phyloP scores from a whole-genome alignment of 2,113 vertebrate species.

The Numenius arquata region DNA sequence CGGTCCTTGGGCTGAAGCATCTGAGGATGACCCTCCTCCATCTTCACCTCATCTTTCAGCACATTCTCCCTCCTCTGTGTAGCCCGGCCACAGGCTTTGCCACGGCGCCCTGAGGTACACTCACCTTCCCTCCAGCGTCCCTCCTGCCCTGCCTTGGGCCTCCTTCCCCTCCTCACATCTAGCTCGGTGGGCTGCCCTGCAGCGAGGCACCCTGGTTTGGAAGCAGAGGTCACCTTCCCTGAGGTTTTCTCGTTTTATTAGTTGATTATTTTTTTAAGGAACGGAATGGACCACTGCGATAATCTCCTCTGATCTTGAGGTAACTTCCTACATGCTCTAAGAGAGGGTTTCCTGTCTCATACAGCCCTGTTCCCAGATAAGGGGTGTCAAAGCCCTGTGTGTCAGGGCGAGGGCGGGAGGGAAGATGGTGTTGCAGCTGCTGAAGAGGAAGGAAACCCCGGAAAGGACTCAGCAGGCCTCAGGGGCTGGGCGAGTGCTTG shows the following conservation, averaged over 20 bases:
- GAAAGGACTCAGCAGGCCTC: background rate
- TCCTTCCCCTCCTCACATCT: too few relatives aligned
- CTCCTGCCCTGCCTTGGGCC: too few relatives aligned
- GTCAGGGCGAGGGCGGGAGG: background rate
- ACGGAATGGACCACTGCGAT: background rate
- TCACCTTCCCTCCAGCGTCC: background rate
- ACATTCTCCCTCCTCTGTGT: background rate
- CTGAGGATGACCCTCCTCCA: background rate
- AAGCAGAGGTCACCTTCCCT: background rate
- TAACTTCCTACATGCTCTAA: background rate
- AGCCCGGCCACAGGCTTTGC: background rate
- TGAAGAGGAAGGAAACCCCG: slow-evolving; percentile 30
- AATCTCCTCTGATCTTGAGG: background rate
- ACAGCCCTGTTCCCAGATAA: background rate
- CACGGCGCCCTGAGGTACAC: fast-evolving
- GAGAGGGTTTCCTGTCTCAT: background rate
- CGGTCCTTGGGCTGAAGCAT: background rate
- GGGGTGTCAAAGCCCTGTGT: background rate
- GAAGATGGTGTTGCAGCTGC: background rate
- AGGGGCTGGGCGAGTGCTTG: background rate
- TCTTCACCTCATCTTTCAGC: background rate
- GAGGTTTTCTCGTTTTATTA: background rate
- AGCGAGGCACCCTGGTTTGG: background rate
- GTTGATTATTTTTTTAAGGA: background rate
- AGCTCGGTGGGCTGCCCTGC: background rate